Evolutionary conservation across 2,113 vertebrate species (phyloP).

Genomic region (Indicator maculatus): DNA sequence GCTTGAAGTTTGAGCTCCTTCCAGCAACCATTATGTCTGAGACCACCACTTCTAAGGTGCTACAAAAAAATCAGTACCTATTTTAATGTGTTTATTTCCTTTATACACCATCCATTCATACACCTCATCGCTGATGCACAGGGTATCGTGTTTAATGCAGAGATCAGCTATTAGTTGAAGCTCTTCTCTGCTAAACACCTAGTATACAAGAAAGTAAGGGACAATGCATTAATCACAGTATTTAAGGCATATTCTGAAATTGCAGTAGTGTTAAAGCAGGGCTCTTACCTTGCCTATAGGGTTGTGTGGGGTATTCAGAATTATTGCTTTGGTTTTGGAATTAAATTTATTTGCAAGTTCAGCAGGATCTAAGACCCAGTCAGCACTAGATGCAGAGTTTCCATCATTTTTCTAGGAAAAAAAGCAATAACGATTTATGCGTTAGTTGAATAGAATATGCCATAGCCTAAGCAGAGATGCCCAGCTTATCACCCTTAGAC

Average conservation of each 20-base stretch:
- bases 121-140: constrained; percentile 97
- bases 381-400: constrained; percentile 78
- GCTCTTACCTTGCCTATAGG: constrained; percentile 90
- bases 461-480: not conserved
- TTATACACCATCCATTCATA: constrained; percentile 95
- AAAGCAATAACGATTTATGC: not conserved
- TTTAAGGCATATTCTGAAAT: not conserved
- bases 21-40: not conserved
- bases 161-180: constrained; percentile 91
- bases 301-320: constrained; percentile 95
- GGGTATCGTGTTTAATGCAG: constrained; percentile 88
- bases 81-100: constrained; percentile 90
- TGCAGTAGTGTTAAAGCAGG: not conserved
- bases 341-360: constrained; percentile 94
- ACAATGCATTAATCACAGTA: not conserved
- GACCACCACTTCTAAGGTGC: not conserved
- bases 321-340: constrained; percentile 93
- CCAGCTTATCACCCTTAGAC: not conserved
- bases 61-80: constrained; percentile 80
- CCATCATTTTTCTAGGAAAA: constrained; percentile 76
- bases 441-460: not conserved
- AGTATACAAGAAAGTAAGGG: constrained; percentile 20
- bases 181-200: constrained; percentile 90
- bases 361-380: constrained; percentile 87
- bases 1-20: not conserved